These are phyloP conservation scores for Leptogaster cylindrica DNA, from an alignment of 2,888 invertebrate genomes.

Conservation along the genomic window DNA sequence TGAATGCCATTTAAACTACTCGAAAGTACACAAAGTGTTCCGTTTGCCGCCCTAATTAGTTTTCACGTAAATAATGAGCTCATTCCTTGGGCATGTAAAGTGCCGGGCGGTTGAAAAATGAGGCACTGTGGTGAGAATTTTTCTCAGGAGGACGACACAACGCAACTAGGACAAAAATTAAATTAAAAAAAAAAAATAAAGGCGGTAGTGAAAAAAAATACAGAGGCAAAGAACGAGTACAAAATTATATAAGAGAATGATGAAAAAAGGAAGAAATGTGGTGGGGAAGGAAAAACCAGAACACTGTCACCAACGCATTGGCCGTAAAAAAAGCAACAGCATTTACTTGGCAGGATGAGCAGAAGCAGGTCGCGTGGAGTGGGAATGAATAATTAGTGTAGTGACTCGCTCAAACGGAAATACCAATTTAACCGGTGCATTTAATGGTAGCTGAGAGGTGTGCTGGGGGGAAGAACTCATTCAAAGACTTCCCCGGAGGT, in stretches of 20 bases:
- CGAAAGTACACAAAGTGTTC: conserved; percentile 34
- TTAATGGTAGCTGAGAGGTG: conserved; percentile 20
- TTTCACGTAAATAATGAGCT: conserved; percentile 44
- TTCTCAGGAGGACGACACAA: conserved; percentile 24
- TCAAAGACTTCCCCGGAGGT: conserved; percentile 10
- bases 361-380: background rate
- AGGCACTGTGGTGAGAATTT: conserved; percentile 31
- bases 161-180: conserved; percentile 31
- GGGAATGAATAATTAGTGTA: conserved; percentile 23
- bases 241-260: conserved; percentile 17
- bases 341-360: conserved; percentile 12
- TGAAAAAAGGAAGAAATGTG: background rate
- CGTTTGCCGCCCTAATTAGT: conserved; percentile 42
- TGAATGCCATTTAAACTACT: conserved; percentile 32
- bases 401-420: conserved; percentile 35
- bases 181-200: conserved; percentile 18
- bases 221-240: too few relatives aligned
- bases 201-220: too few relatives aligned
- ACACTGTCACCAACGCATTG: conserved; percentile 12
- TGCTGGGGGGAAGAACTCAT: background rate
- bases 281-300: background rate
- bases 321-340: conserved; percentile 12
- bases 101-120: conserved; percentile 37
- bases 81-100: conserved; percentile 35
- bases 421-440: conserved; percentile 33